A percentile compares a stretch with the other conserved stretches of the same genome.
These are phyloP conservation scores for Aproaerema taeniolella DNA, from an alignment of 2,888 invertebrate genomes.

Conservation along the genomic window DNA sequence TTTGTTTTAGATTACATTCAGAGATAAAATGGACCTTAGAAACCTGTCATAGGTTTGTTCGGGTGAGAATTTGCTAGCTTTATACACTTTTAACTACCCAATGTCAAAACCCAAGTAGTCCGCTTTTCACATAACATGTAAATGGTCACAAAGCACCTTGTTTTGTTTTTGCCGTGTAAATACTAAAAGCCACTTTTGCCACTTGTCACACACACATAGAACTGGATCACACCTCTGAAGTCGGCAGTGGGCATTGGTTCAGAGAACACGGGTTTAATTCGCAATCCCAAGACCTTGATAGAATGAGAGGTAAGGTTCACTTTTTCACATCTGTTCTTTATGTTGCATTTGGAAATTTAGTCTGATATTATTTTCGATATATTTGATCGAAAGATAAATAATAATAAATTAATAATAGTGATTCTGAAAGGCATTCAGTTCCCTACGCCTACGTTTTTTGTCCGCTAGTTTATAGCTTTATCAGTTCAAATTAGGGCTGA, in stretches of 20 bases:
- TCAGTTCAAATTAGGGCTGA: too few species aligned
- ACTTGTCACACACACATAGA: conserved; percentile 71
- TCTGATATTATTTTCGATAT: too few species aligned
- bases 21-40: too few species aligned
- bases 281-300: conserved; percentile 79
- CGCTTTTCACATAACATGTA: too few species aligned
- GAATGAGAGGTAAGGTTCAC: conserved; percentile 65
- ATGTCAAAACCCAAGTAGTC: too few species aligned
- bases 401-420: neutral
- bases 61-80: too few species aligned
- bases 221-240: conserved; percentile 73
- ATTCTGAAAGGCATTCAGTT: too few species aligned
- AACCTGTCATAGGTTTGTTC: too few species aligned
- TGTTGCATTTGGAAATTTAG: neutral
- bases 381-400: neutral
- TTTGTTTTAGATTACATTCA: too few species aligned
- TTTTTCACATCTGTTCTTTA: neutral
- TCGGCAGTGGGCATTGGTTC: conserved; percentile 80
- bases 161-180: conserved; percentile 73
- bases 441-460: too few species aligned
- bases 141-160: conserved; percentile 31
- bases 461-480: too few species aligned
- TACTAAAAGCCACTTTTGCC: conserved; percentile 65
- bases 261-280: conserved; percentile 81
- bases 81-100: too few species aligned